Evolutionary conservation across 2,888 invertebrate species (phyloP), one percentile per base, ranked within the genome.

Genomic region (Melitaea athalia): DNA sequence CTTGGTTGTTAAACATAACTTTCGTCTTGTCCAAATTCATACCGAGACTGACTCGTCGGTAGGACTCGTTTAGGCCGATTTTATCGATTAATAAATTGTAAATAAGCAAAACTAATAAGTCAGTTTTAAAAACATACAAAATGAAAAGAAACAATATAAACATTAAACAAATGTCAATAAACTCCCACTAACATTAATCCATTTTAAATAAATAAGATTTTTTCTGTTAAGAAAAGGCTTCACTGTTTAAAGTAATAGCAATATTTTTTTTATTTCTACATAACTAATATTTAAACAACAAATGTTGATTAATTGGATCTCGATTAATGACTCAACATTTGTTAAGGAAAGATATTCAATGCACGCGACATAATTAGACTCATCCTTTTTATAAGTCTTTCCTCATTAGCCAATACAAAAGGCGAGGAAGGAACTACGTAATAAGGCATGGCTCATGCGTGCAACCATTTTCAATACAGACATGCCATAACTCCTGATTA

Each of bases 401-500:
- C 71, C 71, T 69, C 69, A 72, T 72, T 69, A 75, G 77, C 81
- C 79, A 80, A 72, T 67, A 65, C 67, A 65, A 73, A 71, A 68
- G 71, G 72, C 72, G 69, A 77, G 77, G 72, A 80, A 78, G 77
- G 76, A 79, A 75, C 72, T 76, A 77, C 75, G 77, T 83, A 82
- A 82, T 82, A 81, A 82, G 82, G 76, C 77, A 78, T 80, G 73
- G 64, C 76, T 76, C 73, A 75, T 77, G 78, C 79, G 74, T 78
- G 72, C 79, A 78, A 80, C 78, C 79, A 81, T 81, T 81, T 80
- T 80, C 78, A 79, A 76, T 69, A 73, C 66, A 61, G 67, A 67
- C 75, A 69, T 70, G 74, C 77, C 78, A 77, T 80, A 81, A 83
- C 77, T 77, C 76, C 76, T 80, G 82, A 80, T 85, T 84, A 84